These are phyloP conservation scores for Drosophila mauritiana DNA, from an alignment of 1,140 invertebrate species.

Conservation along the genomic window DNA sequence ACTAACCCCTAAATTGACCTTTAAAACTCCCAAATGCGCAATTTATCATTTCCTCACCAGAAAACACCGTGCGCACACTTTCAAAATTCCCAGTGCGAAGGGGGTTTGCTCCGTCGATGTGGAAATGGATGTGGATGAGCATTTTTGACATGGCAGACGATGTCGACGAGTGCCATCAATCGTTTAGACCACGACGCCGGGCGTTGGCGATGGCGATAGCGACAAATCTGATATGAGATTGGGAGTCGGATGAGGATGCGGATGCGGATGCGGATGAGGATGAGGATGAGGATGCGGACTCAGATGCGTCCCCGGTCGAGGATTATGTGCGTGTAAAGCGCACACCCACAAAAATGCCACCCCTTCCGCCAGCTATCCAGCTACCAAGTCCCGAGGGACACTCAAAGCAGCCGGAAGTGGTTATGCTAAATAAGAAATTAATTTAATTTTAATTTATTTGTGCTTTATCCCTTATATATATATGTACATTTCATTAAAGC, in stretches of 20 bases:
- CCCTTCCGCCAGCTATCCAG: neutral
- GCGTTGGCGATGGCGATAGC: slow-evolving; percentile 54
- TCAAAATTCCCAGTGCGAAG: slow-evolving; percentile 1
- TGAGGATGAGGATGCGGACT: slow-evolving; percentile 24
- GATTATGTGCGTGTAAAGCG: slow-evolving; percentile 71
- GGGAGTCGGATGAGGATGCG: slow-evolving; percentile 42
- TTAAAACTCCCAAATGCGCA: slow-evolving; percentile 84
- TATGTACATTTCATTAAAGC: too few species aligned
- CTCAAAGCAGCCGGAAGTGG: neutral
- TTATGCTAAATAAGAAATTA: too few species aligned
- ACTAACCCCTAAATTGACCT: slow-evolving; percentile 83
- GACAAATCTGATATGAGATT: slow-evolving; percentile 77
- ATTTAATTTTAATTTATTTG: too few species aligned
- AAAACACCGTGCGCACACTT: slow-evolving; percentile 11
- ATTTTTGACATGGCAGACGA: slow-evolving; percentile 52
- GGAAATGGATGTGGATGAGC: slow-evolving; percentile 28
- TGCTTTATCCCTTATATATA: too few species aligned
- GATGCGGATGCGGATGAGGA: slow-evolving; percentile 32
- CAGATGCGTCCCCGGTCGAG: slow-evolving; percentile 71
- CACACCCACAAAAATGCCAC: slow-evolving; percentile 63
- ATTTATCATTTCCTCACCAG: slow-evolving; percentile 82
- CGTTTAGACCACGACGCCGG: slow-evolving; percentile 58
- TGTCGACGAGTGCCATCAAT: slow-evolving; percentile 68
- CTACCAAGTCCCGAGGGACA: neutral
- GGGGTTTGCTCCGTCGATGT: neutral